Evolutionary conservation across 2,113 vertebrate species (phyloP).

Genomic region (Tyto alba): DNA sequence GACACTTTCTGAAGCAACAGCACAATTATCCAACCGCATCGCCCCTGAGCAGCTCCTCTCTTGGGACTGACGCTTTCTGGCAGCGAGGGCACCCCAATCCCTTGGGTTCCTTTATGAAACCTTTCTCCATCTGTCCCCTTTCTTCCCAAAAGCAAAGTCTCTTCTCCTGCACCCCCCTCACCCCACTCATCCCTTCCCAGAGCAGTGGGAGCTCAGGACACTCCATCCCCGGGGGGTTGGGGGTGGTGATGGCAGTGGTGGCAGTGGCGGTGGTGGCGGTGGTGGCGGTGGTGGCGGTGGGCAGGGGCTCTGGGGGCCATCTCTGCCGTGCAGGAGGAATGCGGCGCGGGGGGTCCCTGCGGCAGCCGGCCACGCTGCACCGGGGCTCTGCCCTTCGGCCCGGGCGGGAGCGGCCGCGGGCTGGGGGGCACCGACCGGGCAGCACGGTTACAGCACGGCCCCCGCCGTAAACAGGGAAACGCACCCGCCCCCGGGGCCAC

Average conservation of each 20-base stretch:
- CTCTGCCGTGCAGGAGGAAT: not conserved
- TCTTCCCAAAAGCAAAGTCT: not conserved
- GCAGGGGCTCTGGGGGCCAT: not conserved
- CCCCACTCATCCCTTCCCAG: not conserved
- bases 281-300: not conserved
- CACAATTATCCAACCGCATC: not conserved
- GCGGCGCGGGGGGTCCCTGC: not conserved
- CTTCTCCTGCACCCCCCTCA: not conserved
- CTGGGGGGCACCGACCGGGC: not conserved
- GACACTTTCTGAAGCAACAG: no score
- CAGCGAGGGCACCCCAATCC: not conserved
- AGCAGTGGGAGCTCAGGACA: rapidly evolving
- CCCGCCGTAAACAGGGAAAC: not conserved
- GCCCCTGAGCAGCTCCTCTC: not conserved
- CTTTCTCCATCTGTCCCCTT: not conserved
- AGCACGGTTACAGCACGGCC: not conserved
- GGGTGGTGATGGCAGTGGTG: not conserved
- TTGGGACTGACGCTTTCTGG: not conserved
- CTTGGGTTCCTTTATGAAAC: not conserved
- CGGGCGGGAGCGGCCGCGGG: rapidly evolving
- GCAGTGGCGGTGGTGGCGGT: not conserved
- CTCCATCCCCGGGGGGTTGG: rapidly evolving
- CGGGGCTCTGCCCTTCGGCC: rapidly evolving
- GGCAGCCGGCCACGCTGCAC: not conserved
- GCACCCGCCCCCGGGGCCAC: not conserved